Evolutionary conservation across 2,113 vertebrate genomes (phyloP).

Genomic region (Hoplias malabaricus): DNA sequence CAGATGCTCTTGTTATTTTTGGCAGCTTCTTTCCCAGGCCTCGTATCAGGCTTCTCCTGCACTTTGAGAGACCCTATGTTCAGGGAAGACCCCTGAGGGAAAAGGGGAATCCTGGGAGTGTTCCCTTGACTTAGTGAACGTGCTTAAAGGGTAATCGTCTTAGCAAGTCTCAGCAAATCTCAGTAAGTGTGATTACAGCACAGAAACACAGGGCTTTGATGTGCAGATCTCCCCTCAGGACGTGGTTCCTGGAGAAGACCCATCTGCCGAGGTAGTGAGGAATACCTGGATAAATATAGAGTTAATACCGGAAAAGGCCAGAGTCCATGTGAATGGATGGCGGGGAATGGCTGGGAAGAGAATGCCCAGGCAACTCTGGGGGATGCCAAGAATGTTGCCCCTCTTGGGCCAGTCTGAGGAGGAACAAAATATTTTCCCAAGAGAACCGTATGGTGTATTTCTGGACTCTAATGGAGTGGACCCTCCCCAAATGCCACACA

Average conservation of each 20-base stretch:
- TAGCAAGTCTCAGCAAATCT: constrained; percentile 4
- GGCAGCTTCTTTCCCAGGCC: constrained; percentile 4
- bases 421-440: background rate
- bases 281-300: constrained; percentile 15
- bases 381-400: background rate
- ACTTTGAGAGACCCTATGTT: constrained; percentile 15
- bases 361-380: background rate
- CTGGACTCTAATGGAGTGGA: background rate
- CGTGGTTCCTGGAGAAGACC: background rate
- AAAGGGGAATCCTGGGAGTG: constrained; percentile 17
- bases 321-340: background rate
- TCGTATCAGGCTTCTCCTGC: background rate
- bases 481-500: background rate
- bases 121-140: background rate
- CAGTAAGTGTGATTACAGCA: background rate
- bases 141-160: constrained; percentile 3
- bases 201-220: background rate
- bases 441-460: background rate
- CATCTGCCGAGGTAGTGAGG: background rate
- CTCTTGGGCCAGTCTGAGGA: background rate
- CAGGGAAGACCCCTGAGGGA: constrained; percentile 17
- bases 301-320: background rate
- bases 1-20: constrained; percentile 28
- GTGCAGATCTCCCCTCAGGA: background rate
- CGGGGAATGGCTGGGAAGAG: background rate